Conservation (phyloP, 2,113 vertebrate species). For the Tachycineta bicolor region DNA sequence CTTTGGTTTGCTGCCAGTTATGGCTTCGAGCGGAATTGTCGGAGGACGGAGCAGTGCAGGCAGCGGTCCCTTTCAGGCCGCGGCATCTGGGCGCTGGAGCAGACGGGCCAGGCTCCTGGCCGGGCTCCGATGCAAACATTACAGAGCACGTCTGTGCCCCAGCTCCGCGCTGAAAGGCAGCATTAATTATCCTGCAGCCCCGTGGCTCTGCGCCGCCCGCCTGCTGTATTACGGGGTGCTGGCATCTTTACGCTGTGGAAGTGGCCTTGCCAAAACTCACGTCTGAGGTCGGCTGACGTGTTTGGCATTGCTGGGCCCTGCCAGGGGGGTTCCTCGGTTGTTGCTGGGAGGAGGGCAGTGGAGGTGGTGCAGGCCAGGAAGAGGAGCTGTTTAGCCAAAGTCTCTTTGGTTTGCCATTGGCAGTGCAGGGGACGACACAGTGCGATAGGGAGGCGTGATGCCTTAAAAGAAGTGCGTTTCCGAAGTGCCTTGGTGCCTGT, state of each 20-base stretch:
- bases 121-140: not conserved
- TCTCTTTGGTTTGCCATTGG: not conserved
- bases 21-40: not conserved
- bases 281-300: not conserved
- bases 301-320: not conserved
- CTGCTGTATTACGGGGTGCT: fast-evolving
- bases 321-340: fast-evolving
- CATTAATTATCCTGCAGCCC: not conserved
- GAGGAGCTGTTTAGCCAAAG: not conserved
- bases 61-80: not conserved
- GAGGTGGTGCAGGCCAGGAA: not conserved
- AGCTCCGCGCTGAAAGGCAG: not conserved
- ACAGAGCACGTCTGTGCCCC: not conserved
- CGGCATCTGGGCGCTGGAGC: not conserved
- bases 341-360: not conserved
- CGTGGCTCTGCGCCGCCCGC: not conserved
- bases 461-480: not conserved
- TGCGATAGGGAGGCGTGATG: not conserved
- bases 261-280: not conserved
- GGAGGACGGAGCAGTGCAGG: not conserved
- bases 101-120: not conserved
- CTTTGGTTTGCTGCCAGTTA: constrained; percentile 55
- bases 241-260: fast-evolving
- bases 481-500: not conserved
- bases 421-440: not conserved